phyloP scores from a whole-genome alignment of 2,797 vertebrate species.

The Neopelma chrysocephalum region DNA sequence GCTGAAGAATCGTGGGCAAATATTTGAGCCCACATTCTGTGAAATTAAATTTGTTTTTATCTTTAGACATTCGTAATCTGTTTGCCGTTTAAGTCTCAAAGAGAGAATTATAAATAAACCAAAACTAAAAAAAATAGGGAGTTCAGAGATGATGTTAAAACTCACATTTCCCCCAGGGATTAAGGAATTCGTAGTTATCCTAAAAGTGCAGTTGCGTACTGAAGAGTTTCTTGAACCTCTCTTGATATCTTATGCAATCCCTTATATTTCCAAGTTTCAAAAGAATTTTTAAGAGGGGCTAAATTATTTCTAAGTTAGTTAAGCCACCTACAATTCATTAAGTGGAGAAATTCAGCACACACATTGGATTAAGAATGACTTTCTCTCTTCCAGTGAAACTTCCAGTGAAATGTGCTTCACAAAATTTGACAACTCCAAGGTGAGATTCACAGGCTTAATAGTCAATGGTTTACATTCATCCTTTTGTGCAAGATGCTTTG shows the following conservation, averaged over 20 bases:
- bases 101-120: not conserved
- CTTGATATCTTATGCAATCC: not conserved
- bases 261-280: not conserved
- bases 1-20: not conserved
- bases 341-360: not conserved
- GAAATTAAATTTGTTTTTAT: not conserved
- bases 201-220: not conserved
- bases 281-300: not conserved
- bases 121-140: not conserved
- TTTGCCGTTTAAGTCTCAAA: not conserved
- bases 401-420: not conserved
- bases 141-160: not conserved
- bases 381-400: not conserved
- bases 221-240: not conserved
- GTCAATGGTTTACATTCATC: not conserved
- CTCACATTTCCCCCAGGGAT: not conserved
- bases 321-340: not conserved
- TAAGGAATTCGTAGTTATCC: not conserved
- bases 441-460: not conserved
- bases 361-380: not conserved
- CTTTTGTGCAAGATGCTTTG: not conserved
- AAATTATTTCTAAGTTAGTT: slow-evolving; percentile 11
- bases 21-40: not conserved
- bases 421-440: not conserved
- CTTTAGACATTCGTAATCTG: not conserved